These are phyloP conservation scores for Cheiracanthium punctorium DNA, from an alignment of 2,888 invertebrate species.

Conservation along the genomic window DNA sequence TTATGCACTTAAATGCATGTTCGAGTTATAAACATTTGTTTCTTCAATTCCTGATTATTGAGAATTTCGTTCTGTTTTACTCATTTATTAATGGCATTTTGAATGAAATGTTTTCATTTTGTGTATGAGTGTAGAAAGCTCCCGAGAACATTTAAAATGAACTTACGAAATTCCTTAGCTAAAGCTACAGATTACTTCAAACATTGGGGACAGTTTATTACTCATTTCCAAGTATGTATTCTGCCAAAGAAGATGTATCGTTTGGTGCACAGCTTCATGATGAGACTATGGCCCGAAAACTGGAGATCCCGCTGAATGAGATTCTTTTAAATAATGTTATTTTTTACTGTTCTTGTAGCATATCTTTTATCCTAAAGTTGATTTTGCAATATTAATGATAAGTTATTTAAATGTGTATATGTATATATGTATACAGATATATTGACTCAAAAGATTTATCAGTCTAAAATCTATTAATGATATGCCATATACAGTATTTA, in stretches of 20 bases:
- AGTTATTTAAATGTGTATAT: conserved; percentile 33
- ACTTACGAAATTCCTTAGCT: neutral
- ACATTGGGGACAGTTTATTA: conserved; percentile 54
- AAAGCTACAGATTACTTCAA: conserved; percentile 69
- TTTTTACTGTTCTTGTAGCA: conserved; percentile 40
- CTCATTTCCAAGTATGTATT: conserved; percentile 64
- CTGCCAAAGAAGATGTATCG: conserved; percentile 68
- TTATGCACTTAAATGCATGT: too few species aligned
- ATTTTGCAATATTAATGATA: conserved; percentile 48
- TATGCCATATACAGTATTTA: conserved; percentile 54
- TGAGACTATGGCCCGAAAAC: conserved; percentile 58
- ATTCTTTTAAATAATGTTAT: conserved; percentile 33
- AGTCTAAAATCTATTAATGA: conserved; percentile 54
- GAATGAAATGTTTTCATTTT: too few species aligned
- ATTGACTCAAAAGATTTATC: conserved; percentile 12
- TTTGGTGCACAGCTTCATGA: conserved; percentile 50
- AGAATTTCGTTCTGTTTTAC: too few species aligned
- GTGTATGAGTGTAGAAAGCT: too few species aligned
- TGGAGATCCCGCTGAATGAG: conserved; percentile 63
- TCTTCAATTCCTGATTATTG: too few species aligned
- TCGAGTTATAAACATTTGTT: too few species aligned
- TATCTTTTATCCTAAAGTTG: conserved; percentile 49
- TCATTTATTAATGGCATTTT: too few species aligned
- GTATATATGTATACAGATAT: conserved; percentile 47
- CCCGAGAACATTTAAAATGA: neutral